Percentiles rank a stretch among this genome's conserved stretches.
These are phyloP conservation scores for Leucophora obtusa DNA, from an alignment of 2,888 invertebrate genomes.

Conservation along the genomic window DNA sequence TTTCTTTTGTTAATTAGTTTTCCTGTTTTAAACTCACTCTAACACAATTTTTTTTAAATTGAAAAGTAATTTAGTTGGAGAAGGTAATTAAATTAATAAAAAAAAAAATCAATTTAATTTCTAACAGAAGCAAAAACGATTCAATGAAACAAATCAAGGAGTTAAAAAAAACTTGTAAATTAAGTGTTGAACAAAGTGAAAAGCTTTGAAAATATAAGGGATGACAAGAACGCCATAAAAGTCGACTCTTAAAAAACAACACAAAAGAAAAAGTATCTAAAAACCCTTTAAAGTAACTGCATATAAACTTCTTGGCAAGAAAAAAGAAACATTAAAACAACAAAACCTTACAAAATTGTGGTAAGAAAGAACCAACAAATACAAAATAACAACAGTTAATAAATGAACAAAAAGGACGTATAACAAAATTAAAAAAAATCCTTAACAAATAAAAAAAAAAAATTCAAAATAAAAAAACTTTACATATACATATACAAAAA, in stretches of 20 bases:
- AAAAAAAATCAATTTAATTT: conserved; percentile 28
- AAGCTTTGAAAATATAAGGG: conserved; percentile 30
- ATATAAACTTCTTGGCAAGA: conserved; percentile 28
- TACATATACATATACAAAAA: not conserved
- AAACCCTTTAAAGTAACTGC: conserved; percentile 40
- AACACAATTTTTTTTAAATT: not conserved
- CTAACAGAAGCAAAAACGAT: conserved; percentile 5
- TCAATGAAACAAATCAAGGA: not conserved
- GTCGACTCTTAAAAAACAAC: conserved; percentile 37
- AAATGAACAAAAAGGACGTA: conserved; percentile 34
- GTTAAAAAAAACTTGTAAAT: conserved; percentile 48
- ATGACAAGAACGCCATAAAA: conserved; percentile 39
- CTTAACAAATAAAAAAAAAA: not conserved
- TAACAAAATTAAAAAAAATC: conserved; percentile 3
- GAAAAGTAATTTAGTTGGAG: not conserved
- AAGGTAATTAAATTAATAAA: conserved; percentile 7
- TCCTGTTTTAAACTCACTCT: not conserved
- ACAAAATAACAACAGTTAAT: conserved; percentile 39
- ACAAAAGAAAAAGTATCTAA: conserved; percentile 32
- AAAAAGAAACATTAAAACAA: conserved; percentile 29
- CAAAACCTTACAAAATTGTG: conserved; percentile 22
- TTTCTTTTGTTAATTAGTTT: too few species aligned
- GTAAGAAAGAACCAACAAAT: conserved; percentile 20
- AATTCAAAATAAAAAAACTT: not conserved
- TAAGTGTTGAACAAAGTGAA: conserved; percentile 42